Conservation (phyloP, 2,113 vertebrate species). For the Rhagologus leucostigma region DNA sequence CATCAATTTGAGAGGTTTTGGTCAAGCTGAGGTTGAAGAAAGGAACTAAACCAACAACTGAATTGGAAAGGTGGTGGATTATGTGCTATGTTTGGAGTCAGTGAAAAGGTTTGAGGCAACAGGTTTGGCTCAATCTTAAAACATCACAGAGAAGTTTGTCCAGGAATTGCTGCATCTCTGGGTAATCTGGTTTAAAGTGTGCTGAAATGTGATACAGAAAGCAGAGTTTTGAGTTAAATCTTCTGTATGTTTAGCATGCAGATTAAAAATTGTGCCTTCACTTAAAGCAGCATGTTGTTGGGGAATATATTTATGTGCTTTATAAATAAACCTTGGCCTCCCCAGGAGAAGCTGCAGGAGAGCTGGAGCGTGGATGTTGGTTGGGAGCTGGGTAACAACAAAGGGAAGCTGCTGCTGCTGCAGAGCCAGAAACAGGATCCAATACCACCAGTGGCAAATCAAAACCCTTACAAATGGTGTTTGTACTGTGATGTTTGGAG, state of each 20-base stretch:
- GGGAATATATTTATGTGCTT: neutral
- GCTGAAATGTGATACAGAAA: neutral
- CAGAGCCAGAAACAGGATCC: constrained; percentile 13
- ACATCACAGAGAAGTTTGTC: too few relatives aligned
- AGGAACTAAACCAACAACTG: neutral
- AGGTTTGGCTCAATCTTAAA: neutral
- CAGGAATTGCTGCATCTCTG: neutral
- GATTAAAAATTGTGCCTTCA: neutral
- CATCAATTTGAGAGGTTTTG: neutral
- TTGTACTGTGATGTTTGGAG: neutral
- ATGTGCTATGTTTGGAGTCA: neutral
- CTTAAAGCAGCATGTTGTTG: neutral
- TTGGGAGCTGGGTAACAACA: neutral
- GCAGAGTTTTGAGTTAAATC: neutral
- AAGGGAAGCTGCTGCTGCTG: constrained; percentile 22
- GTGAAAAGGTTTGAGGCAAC: neutral
- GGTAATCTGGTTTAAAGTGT: neutral
- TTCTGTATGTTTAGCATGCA: neutral
- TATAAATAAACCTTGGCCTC: neutral
- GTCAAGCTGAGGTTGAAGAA: neutral
- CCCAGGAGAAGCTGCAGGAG: neutral
- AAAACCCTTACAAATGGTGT: neutral
- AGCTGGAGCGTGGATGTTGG: neutral
- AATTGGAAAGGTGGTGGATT: neutral
- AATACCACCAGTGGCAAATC: neutral